These are phyloP conservation scores for Luffia ferchaultella DNA, from an alignment of 2,888 invertebrate genomes.

Conservation along the genomic window DNA sequence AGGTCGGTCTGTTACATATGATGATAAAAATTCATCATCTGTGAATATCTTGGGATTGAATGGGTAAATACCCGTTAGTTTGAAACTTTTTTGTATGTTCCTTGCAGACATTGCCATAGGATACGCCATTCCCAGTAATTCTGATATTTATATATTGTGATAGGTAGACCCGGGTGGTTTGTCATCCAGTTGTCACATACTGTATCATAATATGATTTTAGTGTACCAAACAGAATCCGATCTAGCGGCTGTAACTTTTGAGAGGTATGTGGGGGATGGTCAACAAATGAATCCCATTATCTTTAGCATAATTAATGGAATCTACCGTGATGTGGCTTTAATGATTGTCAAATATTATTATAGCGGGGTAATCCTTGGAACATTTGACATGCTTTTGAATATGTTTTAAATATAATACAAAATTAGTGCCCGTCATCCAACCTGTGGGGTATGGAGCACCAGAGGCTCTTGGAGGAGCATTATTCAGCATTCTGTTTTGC, in stretches of 20 bases:
- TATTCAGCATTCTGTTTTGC: constrained; percentile 23
- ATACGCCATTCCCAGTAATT: constrained; percentile 18
- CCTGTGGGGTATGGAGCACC: constrained; percentile 25
- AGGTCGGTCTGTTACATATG: constrained; percentile 18
- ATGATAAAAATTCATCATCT: constrained; percentile 20
- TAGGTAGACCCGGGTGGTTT: constrained; percentile 23
- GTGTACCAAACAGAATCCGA: constrained; percentile 24
- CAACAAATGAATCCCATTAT: no score
- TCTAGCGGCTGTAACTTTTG: constrained; percentile 22
- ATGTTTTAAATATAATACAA: constrained; percentile 22
- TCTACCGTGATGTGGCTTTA: constrained; percentile 21
- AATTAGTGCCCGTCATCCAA: constrained; percentile 25
- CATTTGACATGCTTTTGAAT: constrained; percentile 22
- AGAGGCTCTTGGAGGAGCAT: constrained; percentile 25
- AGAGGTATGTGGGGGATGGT: constrained; percentile 28
- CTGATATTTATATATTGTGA: no score
- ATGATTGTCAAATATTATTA: constrained; percentile 26
- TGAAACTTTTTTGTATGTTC: constrained; percentile 24
- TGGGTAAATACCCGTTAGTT: constrained; percentile 24
- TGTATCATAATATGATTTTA: constrained; percentile 17
- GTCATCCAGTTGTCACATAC: constrained; percentile 23
- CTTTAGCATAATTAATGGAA: constrained; percentile 24
- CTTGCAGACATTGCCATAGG: constrained; percentile 15
- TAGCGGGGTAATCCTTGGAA: constrained; percentile 18
- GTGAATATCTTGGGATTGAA: constrained; percentile 23